Base-by-base conservation (phyloP, 30 jellyfish, hydroid and myxozoan species). In the Nemopilema nomurai region DNA sequence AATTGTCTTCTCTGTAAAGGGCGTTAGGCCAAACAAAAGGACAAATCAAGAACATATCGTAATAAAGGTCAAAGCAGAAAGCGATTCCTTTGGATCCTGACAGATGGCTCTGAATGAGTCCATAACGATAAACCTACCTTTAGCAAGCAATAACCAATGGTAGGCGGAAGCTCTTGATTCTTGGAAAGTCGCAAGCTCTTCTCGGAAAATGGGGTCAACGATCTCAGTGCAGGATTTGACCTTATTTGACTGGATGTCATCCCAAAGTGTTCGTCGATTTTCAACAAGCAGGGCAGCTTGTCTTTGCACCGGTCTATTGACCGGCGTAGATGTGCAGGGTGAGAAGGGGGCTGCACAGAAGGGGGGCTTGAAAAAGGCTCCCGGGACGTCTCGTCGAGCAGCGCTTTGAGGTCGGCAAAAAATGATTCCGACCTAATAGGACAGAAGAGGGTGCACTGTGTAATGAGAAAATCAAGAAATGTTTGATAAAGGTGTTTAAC, bases 231-330 rank as follows among this genome's bases (percentile, higher is more conserved):
- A 20, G 92, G 92, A 41, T 83, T 57, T 49, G 23, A 57, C 50
- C 78, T 52, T 9, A 83, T 71, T 53, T 83, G 86, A 63, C 81
- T 57, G 73, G 28, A 28, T 1, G 92, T 83, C 86, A 71, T 83
- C 29, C 92, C 92, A 66, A 83, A 83, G 51, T 65, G 18, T 13
- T 73, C 81, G 28, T 83, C 92, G 29, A 83, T 83, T 71, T 83
- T 83, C 86, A 83, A 62, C 74, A 83, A 33, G 8, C 86, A 69
- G 4, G 92, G 92, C 18, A 83, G 87, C 23, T 57, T 72, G 27
- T 83, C 92, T 41, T 83, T 83, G 76, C 92, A 83, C 0, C 29
- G 67, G 49, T 72, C 86, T 62, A 83, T 62, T 16, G 92, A 79
- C 9, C 30, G 92, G 66, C 92, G 86, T 13, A 83, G 76, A 20